Evolutionary conservation across 2,113 vertebrate species (phyloP), one percentile per base, ranked within the genome.

Genomic region (Ophiodon elongatus): DNA sequence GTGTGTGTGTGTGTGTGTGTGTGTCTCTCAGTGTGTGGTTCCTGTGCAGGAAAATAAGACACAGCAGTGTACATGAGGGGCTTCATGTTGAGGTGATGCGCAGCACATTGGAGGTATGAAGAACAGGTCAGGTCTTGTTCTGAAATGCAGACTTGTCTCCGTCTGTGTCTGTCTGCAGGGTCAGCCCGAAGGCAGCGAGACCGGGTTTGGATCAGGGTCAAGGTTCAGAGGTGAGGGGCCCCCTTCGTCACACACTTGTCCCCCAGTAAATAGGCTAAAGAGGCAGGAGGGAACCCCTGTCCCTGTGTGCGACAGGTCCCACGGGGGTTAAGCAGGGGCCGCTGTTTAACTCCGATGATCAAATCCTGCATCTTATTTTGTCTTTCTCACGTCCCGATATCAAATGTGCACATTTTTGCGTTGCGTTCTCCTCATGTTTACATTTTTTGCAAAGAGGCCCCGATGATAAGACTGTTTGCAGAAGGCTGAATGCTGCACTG

Each of bases 111-210:
- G 50, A 76, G 78, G 84, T 87, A 84, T 43, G 69, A 29, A 17
- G 69, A 57, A 73, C 93, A 82, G 62, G 91, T 81, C 66, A 0
- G 56, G 39, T 91, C 93, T 94, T 92, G 93, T 86, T 85, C 57
- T 66, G 77, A 88, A 87, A 84, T 71, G 85, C 87, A 88, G 85
- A 80, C 82, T 67, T 41, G 83, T 83, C 76, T 77, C 52, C 11
- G 70, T 84, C 62, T 15, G 70, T 80, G 73, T 88, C 79, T 83
- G 85, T 84, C 83, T 67, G 52, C 11, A 15, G 43, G 39, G 80
- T 90, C 65, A 41, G 56, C 76, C 85, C 60, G 70, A 67, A 83
- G 85, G 74, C 75, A 43, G 71, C 45, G 8, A 35, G 57, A 71
- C 35, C 4, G 52, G 83, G 76, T 80, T 59, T 73, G 80, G 59